Conservation (phyloP, 2,888 invertebrate genomes). For the Netelia virgata region DNA sequence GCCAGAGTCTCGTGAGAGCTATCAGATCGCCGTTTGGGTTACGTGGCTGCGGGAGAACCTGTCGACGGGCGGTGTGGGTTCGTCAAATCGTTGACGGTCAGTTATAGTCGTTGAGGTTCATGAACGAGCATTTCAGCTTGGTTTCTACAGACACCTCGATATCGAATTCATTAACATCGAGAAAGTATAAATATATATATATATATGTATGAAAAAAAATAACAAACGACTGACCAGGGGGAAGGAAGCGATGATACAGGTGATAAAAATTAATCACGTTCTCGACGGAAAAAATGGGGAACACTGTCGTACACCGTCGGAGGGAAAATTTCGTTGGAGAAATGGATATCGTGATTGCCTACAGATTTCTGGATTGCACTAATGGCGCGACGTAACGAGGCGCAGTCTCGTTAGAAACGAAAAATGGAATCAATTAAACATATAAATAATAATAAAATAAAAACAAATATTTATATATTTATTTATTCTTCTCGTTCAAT, state of each 20-base stretch:
- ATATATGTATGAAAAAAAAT: too few relatives aligned
- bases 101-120: constrained; percentile 29
- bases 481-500: too few relatives aligned
- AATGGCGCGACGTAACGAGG: too few relatives aligned
- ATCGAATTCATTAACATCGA: constrained; percentile 24
- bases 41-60: constrained; percentile 16
- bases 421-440: too few relatives aligned
- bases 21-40: constrained; percentile 57
- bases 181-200: background rate
- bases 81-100: constrained; percentile 38
- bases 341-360: background rate
- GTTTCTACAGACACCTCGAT: background rate
- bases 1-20: constrained; percentile 45
- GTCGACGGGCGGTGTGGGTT: constrained; percentile 6
- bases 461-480: too few relatives aligned
- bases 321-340: background rate
- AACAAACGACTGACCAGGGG: background rate
- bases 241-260: background rate
- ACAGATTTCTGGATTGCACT: too few relatives aligned
- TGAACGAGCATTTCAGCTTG: constrained; percentile 28
- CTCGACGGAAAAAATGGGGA: background rate
- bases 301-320: background rate
- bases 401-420: too few relatives aligned
- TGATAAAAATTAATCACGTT: constrained; percentile 4
- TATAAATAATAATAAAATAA: too few relatives aligned